A percentile compares a stretch with the other conserved stretches of the same genome.
Conservation (phyloP, 2,113 vertebrate genomes). For the Chloebia gouldiae region DNA sequence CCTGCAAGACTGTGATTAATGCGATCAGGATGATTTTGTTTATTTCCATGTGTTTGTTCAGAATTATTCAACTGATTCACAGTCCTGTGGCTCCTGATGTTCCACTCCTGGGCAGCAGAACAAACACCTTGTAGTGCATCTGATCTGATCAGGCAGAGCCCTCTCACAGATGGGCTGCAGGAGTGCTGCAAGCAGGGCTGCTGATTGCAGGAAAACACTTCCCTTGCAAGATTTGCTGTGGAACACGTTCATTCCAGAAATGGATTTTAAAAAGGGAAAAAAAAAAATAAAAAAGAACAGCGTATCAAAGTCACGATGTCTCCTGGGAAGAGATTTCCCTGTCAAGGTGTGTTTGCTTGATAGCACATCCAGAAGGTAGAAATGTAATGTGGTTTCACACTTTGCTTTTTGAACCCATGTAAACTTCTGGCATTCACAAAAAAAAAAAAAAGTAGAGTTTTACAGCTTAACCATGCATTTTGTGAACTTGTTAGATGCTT, state of each 20-base stretch:
- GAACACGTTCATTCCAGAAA: background rate
- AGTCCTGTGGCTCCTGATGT: constrained; percentile 5
- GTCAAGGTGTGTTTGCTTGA: constrained; percentile 21
- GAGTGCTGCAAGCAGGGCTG: background rate
- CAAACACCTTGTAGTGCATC: background rate
- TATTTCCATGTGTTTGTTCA: constrained; percentile 34
- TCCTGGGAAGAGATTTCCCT: constrained; percentile 15
- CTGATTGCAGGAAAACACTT: background rate
- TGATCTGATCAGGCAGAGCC: background rate
- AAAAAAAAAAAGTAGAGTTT: background rate
- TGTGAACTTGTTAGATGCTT: background rate
- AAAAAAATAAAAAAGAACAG: too few relatives aligned
- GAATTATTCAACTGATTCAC: constrained; percentile 25
- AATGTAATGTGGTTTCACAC: constrained; percentile 1
- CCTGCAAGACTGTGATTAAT: background rate
- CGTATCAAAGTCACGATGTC: background rate
- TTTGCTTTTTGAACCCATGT: background rate
- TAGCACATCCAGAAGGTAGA: constrained; percentile 1
- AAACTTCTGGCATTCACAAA: background rate
- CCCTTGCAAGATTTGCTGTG: background rate
- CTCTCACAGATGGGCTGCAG: background rate
- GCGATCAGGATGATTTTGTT: background rate
- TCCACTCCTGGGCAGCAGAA: constrained; percentile 36
- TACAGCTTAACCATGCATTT: background rate
- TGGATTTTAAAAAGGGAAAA: background rate